Conservation (phyloP, 2,113 vertebrate species). For the Phyllostomus discolor region DNA sequence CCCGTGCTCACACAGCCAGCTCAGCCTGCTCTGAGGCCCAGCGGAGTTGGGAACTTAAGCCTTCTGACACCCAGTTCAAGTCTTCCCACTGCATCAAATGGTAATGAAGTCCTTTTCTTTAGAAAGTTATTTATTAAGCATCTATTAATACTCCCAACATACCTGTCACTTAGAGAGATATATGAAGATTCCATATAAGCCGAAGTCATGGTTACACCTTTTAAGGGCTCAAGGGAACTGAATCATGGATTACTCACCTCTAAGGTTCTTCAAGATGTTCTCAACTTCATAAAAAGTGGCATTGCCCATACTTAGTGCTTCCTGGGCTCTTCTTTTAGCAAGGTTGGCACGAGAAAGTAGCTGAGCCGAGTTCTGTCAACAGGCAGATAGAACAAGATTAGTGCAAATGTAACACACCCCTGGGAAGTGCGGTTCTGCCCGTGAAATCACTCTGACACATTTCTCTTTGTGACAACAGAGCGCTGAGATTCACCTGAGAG, state of each 20-base stretch:
- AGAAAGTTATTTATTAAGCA: background rate
- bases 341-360: conserved; percentile 85
- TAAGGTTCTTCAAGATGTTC: conserved; percentile 84
- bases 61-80: background rate
- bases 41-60: background rate
- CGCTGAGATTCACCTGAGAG: background rate
- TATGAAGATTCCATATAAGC: background rate
- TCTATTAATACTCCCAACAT: background rate
- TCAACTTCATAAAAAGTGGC: conserved; percentile 86
- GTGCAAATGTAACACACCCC: fast-evolving
- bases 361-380: conserved; percentile 79
- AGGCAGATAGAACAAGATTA: conserved; percentile 33
- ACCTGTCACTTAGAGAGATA: background rate
- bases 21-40: background rate
- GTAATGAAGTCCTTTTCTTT: background rate
- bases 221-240: background rate
- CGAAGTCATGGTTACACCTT: background rate
- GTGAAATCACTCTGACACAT: background rate
- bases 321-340: conserved; percentile 83
- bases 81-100: background rate
- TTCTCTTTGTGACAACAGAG: background rate
- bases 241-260: conserved; percentile 78
- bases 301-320: conserved; percentile 82
- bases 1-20: background rate
- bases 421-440: background rate